phyloP scores from a whole-genome alignment of 2,113 vertebrate genomes.

The Calcarius ornatus region DNA sequence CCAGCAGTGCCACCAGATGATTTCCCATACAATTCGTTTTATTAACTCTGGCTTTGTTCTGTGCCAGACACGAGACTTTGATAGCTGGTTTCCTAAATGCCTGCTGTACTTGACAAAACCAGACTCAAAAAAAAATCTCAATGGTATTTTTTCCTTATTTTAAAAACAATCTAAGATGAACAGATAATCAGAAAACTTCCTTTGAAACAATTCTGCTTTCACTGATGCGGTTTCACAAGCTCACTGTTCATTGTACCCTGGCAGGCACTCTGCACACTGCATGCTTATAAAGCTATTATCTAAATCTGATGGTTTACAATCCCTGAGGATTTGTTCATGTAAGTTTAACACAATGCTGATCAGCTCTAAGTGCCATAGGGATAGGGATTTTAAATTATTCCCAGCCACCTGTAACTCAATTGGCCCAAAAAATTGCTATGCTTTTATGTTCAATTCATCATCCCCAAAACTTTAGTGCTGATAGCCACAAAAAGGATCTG shows the following conservation, averaged over 20 bases:
- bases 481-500: not conserved
- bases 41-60: not conserved
- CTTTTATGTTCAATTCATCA: not conserved
- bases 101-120: fast-evolving
- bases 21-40: not conserved
- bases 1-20: not conserved
- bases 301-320: not conserved
- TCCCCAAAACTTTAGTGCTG: not conserved
- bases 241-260: not conserved
- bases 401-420: not conserved
- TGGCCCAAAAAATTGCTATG: not conserved
- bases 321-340: not conserved
- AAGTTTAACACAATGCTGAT: not conserved
- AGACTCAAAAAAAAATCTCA: not conserved
- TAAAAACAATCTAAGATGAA: not conserved
- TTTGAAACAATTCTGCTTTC: not conserved
- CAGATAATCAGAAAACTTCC: not conserved
- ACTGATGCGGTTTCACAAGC: not conserved
- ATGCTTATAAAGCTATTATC: not conserved
- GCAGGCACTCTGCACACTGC: not conserved
- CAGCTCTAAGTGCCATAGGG: not conserved
- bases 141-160: not conserved
- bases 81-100: not conserved
- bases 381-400: not conserved
- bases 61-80: not conserved